These are phyloP conservation scores for Omphaloscelis lunosa DNA, from an alignment of 2,888 invertebrate species.

Conservation along the genomic window DNA sequence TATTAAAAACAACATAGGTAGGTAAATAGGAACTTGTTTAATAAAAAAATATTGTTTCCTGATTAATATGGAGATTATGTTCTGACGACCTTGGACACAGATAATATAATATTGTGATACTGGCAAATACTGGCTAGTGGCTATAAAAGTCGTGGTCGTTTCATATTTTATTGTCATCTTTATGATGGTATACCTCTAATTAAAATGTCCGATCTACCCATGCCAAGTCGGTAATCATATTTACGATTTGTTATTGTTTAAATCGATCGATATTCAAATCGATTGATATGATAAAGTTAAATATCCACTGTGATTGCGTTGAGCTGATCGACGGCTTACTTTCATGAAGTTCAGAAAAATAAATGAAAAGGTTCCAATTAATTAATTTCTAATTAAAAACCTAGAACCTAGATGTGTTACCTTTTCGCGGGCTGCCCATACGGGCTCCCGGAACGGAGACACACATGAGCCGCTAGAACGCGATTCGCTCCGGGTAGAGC, in stretches of 20 bases:
- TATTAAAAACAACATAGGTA: conserved; percentile 15
- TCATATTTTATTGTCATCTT: conserved; percentile 25
- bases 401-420: too few relatives aligned
- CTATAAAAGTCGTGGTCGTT: background rate
- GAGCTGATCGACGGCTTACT: background rate
- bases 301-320: background rate
- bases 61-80: conserved; percentile 50
- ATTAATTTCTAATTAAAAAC: background rate
- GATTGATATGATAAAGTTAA: background rate
- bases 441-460: too few relatives aligned
- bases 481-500: too few relatives aligned
- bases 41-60: conserved; percentile 55
- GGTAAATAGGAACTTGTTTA: conserved; percentile 43
- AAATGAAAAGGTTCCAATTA: background rate
- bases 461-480: too few relatives aligned
- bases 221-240: background rate
- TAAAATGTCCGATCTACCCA: conserved; percentile 3
- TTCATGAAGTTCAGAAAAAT: background rate
- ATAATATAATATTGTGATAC: conserved; percentile 15
- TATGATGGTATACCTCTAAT: conserved; percentile 29
- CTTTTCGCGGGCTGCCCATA: background rate
- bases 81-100: conserved; percentile 37
- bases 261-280: background rate
- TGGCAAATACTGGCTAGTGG: background rate
- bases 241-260: background rate